Conservation (phyloP, 2,797 vertebrate species). For the Bothrops alternatus region DNA sequence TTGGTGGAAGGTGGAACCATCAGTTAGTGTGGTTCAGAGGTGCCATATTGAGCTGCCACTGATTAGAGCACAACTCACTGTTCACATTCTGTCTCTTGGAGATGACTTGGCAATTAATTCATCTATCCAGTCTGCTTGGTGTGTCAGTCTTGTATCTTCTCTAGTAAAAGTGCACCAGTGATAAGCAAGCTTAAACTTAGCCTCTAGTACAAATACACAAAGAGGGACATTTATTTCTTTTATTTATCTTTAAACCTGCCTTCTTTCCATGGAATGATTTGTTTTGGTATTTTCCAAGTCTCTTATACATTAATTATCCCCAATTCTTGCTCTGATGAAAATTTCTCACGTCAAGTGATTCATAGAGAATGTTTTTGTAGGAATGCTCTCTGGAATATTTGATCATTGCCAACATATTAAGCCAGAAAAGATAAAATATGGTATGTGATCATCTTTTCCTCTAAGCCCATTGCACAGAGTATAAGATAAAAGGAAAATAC, state of each 20-base stretch:
- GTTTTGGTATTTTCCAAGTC: not conserved
- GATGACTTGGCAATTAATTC: not conserved
- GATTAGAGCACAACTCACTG: not conserved
- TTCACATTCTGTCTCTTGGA: not conserved
- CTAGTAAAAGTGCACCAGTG: not conserved
- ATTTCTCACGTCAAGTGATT: not conserved
- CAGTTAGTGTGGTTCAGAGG: not conserved
- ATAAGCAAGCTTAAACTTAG: not conserved
- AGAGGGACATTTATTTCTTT: not conserved
- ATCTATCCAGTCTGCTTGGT: not conserved
- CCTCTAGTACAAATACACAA: not conserved
- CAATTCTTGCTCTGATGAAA: not conserved
- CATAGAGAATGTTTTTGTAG: not conserved
- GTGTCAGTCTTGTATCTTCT: not conserved
- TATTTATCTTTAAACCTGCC: not conserved
- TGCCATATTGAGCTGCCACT: not conserved
- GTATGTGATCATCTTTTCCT: not conserved
- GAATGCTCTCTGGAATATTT: not conserved
- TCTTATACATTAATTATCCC: not conserved
- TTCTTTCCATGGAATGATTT: rapidly evolving
- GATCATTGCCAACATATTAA: not conserved
- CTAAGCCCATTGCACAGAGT: not conserved
- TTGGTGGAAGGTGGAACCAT: not conserved
- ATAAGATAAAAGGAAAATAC: not conserved
- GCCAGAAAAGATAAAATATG: not conserved